phyloP scores from a whole-genome alignment of 2,797 vertebrate species.

The Petrocephalus sullivani region DNA sequence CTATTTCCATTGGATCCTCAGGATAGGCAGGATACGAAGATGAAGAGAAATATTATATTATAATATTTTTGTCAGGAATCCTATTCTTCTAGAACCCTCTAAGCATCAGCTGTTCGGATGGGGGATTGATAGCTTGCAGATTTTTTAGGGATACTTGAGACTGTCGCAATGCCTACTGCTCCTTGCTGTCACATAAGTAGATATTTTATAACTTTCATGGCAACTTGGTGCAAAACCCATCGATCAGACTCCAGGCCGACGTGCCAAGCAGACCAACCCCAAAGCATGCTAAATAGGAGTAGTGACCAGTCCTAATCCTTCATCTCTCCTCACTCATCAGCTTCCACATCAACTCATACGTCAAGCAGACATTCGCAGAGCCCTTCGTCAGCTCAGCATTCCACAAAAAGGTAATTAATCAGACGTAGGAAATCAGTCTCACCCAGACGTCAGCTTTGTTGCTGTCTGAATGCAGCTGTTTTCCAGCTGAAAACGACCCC shows the following conservation, averaged over 20 bases:
- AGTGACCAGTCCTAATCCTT: neutral
- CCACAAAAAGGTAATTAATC: neutral
- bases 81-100: neutral
- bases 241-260: neutral
- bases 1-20: neutral
- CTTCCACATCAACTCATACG: neutral
- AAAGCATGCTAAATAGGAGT: neutral
- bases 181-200: neutral
- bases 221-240: neutral
- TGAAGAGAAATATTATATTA: neutral
- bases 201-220: neutral
- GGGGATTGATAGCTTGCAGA: neutral
- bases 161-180: neutral
- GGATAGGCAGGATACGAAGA: neutral
- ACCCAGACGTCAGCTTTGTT: neutral
- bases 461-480: neutral
- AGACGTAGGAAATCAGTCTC: neutral
- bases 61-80: neutral
- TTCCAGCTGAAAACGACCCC: neutral
- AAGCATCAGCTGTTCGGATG: neutral
- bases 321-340: neutral
- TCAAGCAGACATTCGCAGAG: neutral
- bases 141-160: neutral
- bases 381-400: neutral
- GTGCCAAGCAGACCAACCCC: neutral